Percentiles rank a stretch among this genome's conserved stretches.
phyloP scores from a whole-genome alignment of 2,888 invertebrate species.

The Aphidoletes aphidimyza region DNA sequence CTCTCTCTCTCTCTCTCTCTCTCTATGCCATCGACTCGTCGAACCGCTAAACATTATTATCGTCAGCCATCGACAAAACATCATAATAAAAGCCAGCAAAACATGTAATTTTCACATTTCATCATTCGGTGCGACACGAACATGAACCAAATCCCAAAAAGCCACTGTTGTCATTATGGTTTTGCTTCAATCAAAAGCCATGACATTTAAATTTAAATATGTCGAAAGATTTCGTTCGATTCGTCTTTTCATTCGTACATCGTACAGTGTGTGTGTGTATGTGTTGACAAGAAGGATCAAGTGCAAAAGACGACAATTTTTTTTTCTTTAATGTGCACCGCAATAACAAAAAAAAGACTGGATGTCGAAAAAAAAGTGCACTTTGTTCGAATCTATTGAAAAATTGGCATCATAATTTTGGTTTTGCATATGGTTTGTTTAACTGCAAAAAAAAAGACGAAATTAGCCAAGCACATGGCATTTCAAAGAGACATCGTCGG shows the following conservation, averaged over 20 bases:
- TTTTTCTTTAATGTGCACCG: neutral
- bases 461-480: neutral
- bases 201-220: neutral
- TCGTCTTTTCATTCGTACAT: neutral
- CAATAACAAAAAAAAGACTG: slow-evolving; percentile 47
- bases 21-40: no score
- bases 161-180: slow-evolving; percentile 30
- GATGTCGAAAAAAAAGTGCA: neutral
- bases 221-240: neutral
- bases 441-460: neutral
- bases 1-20: neutral
- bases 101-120: slow-evolving; percentile 51
- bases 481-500: neutral
- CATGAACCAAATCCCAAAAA: neutral
- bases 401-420: neutral
- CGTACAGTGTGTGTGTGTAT: neutral
- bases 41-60: slow-evolving; percentile 11
- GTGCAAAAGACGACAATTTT: neutral
- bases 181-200: neutral
- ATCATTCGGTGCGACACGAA: neutral
- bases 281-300: neutral
- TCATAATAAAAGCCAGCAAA: slow-evolving; percentile 1
- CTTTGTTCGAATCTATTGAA: neutral
- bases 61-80: slow-evolving; percentile 45
- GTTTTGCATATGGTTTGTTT: neutral